These are phyloP conservation scores for Triplophysa rosa DNA, from an alignment of 2,113 vertebrate species.

Conservation along the genomic window DNA sequence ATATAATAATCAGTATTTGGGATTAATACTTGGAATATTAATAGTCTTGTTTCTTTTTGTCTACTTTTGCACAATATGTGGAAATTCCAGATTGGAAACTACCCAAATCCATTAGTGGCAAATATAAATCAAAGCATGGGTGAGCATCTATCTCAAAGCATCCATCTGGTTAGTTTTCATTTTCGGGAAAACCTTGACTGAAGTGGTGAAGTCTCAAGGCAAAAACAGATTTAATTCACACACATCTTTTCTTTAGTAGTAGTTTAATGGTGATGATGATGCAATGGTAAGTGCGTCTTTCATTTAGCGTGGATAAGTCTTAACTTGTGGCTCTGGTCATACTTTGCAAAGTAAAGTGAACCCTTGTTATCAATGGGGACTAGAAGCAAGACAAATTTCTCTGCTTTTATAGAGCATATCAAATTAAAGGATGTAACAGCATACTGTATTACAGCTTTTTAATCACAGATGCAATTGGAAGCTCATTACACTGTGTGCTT, in stretches of 20 bases:
- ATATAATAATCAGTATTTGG: too few relatives aligned
- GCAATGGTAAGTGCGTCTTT: not conserved
- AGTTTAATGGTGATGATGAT: not conserved
- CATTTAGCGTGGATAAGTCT: not conserved
- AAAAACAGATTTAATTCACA: too few relatives aligned
- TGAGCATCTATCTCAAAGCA: too few relatives aligned
- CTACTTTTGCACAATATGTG: too few relatives aligned
- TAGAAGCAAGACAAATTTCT: not conserved
- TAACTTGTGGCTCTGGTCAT: not conserved
- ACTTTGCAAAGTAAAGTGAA: not conserved
- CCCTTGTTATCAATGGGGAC: not conserved
- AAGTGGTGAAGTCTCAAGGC: not conserved
- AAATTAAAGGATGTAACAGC: too few relatives aligned
- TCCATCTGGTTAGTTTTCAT: too few relatives aligned
- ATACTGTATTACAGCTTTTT: not conserved
- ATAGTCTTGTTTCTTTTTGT: too few relatives aligned
- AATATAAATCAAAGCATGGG: too few relatives aligned
- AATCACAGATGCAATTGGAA: not conserved
- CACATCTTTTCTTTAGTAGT: not conserved
- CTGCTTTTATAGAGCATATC: not conserved
- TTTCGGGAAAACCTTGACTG: too few relatives aligned
- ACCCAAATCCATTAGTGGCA: too few relatives aligned
- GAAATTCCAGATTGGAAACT: too few relatives aligned
- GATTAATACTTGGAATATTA: too few relatives aligned
- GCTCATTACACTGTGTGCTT: not conserved